Conservation (phyloP, 2,797 vertebrate genomes). For the Anguilla megastoma region DNA sequence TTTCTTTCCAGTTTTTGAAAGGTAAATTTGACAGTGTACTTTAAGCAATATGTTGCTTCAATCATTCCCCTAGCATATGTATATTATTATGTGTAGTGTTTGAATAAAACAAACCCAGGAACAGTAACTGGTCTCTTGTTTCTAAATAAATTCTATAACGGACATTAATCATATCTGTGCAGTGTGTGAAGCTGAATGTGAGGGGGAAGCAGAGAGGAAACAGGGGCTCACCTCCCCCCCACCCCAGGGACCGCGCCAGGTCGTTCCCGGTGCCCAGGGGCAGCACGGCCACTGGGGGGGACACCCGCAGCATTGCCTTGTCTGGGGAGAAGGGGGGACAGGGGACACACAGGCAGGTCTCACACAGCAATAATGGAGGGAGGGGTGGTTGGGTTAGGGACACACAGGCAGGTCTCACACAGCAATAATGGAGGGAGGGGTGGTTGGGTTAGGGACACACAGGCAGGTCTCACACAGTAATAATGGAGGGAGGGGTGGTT, state of each 20-base stretch:
- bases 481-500: no score
- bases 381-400: no score
- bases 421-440: no score
- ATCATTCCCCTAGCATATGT: no score
- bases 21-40: not conserved
- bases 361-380: not conserved
- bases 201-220: not conserved
- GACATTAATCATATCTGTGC: not conserved
- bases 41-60: no score
- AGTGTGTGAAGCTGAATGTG: no score
- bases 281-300: slow-evolving; percentile 86
- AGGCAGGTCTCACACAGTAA: not conserved
- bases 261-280: slow-evolving; percentile 94
- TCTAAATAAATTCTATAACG: not conserved
- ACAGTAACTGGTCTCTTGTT: not conserved
- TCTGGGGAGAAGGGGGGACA: slow-evolving; percentile 66
- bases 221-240: slow-evolving; percentile 85
- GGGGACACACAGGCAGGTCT: not conserved
- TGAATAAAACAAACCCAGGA: no score
- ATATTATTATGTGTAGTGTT: no score
- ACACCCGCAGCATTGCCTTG: slow-evolving; percentile 75
- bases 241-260: slow-evolving; percentile 88
- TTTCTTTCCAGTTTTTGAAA: not conserved
- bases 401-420: no score
- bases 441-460: not conserved